These are phyloP conservation scores for Elanus axillaris DNA, from an alignment of 2,113 vertebrate species.

Conservation along the genomic window DNA sequence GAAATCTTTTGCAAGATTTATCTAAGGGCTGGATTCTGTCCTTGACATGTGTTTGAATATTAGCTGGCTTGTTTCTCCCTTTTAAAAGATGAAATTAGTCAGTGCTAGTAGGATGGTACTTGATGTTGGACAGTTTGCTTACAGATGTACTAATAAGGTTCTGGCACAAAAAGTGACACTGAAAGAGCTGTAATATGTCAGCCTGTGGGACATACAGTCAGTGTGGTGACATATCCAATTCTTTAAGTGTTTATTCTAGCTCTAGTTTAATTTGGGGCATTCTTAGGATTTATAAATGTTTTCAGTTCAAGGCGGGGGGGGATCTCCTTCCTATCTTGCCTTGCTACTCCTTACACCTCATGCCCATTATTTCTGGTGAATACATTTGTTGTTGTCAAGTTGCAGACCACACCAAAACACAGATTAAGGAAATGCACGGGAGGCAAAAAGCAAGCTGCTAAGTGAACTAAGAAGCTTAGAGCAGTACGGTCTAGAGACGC, in stretches of 20 bases:
- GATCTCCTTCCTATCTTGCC: not conserved
- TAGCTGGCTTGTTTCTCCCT: not conserved
- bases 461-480: constrained; percentile 40
- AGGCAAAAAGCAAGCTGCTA: constrained; percentile 20
- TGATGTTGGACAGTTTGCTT: not conserved
- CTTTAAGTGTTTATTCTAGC: not conserved
- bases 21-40: not conserved
- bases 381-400: not conserved
- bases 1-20: not conserved
- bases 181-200: not conserved
- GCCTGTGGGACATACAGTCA: not conserved
- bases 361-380: not conserved
- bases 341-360: not conserved
- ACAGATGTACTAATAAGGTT: not conserved
- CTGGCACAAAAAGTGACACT: not conserved
- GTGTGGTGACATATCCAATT: not conserved
- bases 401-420: not conserved
- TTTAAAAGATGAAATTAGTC: not conserved
- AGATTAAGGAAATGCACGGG: not conserved
- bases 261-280: not conserved
- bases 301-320: accelerated
- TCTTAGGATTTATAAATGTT: not conserved
- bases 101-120: not conserved
- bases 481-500: not conserved
- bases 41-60: accelerated